phyloP scores from a whole-genome alignment of 1,140 invertebrate species.

The Heliconius eleuchia region DNA sequence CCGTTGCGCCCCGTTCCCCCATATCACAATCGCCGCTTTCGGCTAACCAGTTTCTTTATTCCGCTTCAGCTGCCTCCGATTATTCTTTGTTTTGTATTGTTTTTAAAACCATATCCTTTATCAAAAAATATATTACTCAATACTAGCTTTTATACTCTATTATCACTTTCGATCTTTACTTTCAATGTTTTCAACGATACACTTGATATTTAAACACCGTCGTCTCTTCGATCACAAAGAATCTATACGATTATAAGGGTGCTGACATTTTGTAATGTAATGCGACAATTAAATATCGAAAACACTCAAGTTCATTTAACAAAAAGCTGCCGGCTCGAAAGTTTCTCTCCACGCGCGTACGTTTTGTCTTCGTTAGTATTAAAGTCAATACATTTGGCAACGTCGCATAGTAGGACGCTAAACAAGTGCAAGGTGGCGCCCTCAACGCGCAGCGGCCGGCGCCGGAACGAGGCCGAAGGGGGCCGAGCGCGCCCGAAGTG shows the following conservation, averaged over 20 bases:
- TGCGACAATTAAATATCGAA: slow-evolving; percentile 40
- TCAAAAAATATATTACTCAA: slow-evolving; percentile 25
- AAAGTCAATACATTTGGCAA: slow-evolving; percentile 81
- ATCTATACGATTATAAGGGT: slow-evolving; percentile 49
- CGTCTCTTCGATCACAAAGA: slow-evolving; percentile 67
- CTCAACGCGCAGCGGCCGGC: slow-evolving; percentile 77
- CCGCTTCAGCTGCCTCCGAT: slow-evolving; percentile 52
- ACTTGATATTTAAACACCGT: slow-evolving; percentile 44
- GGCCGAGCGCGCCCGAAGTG: slow-evolving; percentile 74
- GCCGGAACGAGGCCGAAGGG: slow-evolving; percentile 66
- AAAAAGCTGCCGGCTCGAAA: slow-evolving; percentile 75
- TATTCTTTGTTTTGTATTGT: slow-evolving; percentile 49
- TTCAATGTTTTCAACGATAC: slow-evolving; percentile 49
- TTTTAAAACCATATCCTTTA: slow-evolving; percentile 58
- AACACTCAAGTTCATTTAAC: slow-evolving; percentile 49
- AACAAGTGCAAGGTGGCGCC: slow-evolving; percentile 78
- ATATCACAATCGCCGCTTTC: slow-evolving; percentile 72
- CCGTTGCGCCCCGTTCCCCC: slow-evolving; percentile 78
- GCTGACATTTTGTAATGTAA: slow-evolving; percentile 46
- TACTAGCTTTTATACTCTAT: slow-evolving; percentile 37
- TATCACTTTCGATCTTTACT: slow-evolving; percentile 44
- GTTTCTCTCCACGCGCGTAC: slow-evolving; percentile 75
- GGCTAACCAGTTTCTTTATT: slow-evolving; percentile 76
- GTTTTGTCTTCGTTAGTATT: slow-evolving; percentile 78
- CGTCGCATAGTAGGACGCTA: slow-evolving; percentile 79